These are phyloP conservation scores for Hypsibius dujardini DNA, from an alignment of 1,140 invertebrate species.

Conservation along the genomic window DNA sequence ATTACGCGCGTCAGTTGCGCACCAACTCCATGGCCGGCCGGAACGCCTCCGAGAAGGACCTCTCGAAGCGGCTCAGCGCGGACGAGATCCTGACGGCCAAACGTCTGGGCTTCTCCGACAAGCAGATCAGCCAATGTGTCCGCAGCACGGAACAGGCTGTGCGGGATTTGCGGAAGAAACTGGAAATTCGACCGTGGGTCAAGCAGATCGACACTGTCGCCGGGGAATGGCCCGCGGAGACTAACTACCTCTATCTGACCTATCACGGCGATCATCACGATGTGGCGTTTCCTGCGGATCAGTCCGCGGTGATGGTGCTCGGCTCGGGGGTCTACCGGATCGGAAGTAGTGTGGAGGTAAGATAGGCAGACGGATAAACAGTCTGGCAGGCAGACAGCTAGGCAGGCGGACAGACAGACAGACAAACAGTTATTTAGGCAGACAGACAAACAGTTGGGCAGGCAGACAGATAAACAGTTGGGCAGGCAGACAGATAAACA, in stretches of 20 bases:
- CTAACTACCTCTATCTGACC: constrained; percentile 93
- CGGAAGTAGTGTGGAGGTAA: constrained; percentile 77
- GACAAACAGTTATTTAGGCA: no score
- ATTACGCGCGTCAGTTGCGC: constrained; percentile 32
- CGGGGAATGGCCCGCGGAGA: constrained; percentile 92
- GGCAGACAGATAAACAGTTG: no score
- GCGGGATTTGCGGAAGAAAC: constrained; percentile 51
- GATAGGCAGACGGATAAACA: no score
- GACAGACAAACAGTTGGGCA: no score
- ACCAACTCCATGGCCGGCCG: not conserved
- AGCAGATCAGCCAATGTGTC: constrained; percentile 72
- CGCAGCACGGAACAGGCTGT: constrained; percentile 68
- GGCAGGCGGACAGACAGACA: no score
- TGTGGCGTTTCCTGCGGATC: constrained; percentile 48
- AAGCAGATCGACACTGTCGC: constrained; percentile 99
- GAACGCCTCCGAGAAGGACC: not conserved
- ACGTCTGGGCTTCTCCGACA: constrained; percentile 87
- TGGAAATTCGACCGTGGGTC: constrained; percentile 57
- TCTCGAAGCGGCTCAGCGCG: not conserved
- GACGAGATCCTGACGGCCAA: constrained; percentile 56
- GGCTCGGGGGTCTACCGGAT: constrained; percentile 96
- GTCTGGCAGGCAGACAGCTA: no score
- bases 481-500: no score
- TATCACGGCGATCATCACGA: constrained; percentile 81
- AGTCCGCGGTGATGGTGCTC: constrained; percentile 36